Base-by-base conservation (phyloP, 2,113 vertebrate genomes). In the Ophthalmolycus amberensis region DNA sequence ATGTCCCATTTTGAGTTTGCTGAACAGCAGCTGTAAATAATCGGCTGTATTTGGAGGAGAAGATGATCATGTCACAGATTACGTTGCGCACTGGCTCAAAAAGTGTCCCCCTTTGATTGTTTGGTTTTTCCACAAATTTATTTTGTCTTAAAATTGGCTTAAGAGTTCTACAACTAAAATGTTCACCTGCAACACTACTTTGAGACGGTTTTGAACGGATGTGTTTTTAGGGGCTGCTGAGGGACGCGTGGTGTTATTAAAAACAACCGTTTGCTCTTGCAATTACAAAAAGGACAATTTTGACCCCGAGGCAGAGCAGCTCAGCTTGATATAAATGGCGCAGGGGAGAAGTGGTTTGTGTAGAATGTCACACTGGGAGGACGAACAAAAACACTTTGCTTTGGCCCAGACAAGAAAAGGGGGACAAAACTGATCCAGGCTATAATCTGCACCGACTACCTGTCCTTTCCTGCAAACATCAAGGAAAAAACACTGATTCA, bases 261-360 rank as follows among this genome's bases (percentile, higher is more conserved):
- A 79, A 83, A 80, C 70, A 71, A 71, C 58, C 15, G 5, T 73
- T 91, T 81, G 29, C 77, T 83, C 54, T 69, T 79, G 44, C 69
- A 88, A 85, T 90, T 78, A 86, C 71, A 69, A 84, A 84, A 78
- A 87, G 77, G 75, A 73, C 85, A 83, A 79, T 77, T 88, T 76
- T 85, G 71, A 86, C 86, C 83, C 18, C 29, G 29, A 81, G 86
- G 89, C 85, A 34, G 18, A 7, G 3, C 58, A 50, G 74, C 62
- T 69, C 81, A 79, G 71, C 54, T 8, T 67, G 83, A 83, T 60
- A 79, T 68, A 84, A 85, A 89, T 71, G 74, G 58, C 68, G 75
- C 65, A 71, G 71, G 56, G 70, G 81, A 78, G 72, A 38, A 22
- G 68, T 18, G 60, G 71, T 74, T 71, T 40, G 59, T 80, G 76